Base-by-base conservation (phyloP, 37 sponge, comb jelly and placozoan species). In the Mnemiopsis leidyi region DNA sequence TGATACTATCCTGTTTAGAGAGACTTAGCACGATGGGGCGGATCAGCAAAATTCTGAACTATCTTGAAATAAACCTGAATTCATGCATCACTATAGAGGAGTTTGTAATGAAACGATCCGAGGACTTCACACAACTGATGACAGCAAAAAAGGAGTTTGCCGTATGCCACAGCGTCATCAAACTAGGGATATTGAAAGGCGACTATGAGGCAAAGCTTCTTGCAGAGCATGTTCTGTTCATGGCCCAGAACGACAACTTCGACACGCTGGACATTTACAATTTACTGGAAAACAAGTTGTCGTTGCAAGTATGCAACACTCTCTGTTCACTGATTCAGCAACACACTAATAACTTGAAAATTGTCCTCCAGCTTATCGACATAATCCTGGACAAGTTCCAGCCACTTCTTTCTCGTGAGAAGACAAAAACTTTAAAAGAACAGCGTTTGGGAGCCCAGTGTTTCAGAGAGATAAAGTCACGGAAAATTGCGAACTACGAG, bases 181-280 rank as follows among this genome's bases (percentile, higher is more conserved):
- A 85, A 38, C 90, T 85, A 3, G 90, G 90, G 26, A 85, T 85
- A 9, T 61, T 85, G 9, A 9, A 39, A n/a, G 90, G 90, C 23
- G 90, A 85, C 23, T 40, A 40, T 2, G 36, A 85, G 90, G 90
- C 90, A n/a, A 37, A 38, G n/a, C 26, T 85, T 18, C 38, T 85
- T 9, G 90, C 90, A 25, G 36, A 85, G 90, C 90, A 85, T 37
- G 30, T 85, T 23, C 21, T 85, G 3, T 85, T 85, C 90, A 85
- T 85, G 90, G 40, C 90, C 13, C 48, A 85, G 29, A 40, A 85
- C n/a, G 90, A 85, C 48, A 85, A 85, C 48, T 85, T 40, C 61
- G 90, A 85, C 29, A 85, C 90, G 21, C 90, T 85, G 13, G 90
- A 85, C 30, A 85, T 85, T 37, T 40, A 85, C 90, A 85, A 85